Evolutionary conservation across 2,113 vertebrate genomes (phyloP).

Genomic region (Microcebus griseorufus): DNA sequence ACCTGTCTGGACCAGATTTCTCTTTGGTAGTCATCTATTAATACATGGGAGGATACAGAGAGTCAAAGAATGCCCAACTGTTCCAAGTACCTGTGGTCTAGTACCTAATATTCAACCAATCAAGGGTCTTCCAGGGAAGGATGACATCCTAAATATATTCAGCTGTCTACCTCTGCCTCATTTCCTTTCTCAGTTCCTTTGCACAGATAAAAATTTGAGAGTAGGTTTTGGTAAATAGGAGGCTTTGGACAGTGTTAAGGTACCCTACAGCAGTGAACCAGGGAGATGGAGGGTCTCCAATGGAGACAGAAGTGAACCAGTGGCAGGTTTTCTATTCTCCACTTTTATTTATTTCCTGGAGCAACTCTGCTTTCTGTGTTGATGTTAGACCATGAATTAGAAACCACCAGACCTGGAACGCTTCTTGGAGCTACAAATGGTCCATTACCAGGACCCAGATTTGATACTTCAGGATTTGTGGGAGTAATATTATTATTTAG

Average conservation of each 20-base stretch:
- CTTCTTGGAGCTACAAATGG: not conserved
- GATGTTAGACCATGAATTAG: not conserved
- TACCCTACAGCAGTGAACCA: not conserved
- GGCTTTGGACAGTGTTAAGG: not conserved
- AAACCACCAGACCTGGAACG: not conserved
- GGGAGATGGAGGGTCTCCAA: not conserved
- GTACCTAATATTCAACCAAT: not conserved
- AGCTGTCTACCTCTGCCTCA: not conserved
- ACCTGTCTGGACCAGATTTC: not conserved
- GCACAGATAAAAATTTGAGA: not conserved
- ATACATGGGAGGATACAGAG: not conserved
- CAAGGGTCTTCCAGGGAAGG: not conserved
- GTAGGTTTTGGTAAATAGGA: not conserved
- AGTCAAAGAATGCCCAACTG: fast-evolving
- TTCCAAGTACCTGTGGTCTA: not conserved
- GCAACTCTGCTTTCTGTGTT: not conserved
- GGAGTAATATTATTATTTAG: not conserved
- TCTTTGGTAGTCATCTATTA: not conserved
- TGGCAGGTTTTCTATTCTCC: not conserved
- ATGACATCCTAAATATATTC: not conserved
- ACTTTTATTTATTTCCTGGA: not conserved
- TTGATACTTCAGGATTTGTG: not conserved
- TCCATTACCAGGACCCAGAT: not conserved
- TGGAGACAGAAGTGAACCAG: not conserved
- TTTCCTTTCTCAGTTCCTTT: not conserved